These are phyloP conservation scores for Pedionomus torquatus DNA, from an alignment of 2,113 vertebrate genomes.

Conservation along the genomic window DNA sequence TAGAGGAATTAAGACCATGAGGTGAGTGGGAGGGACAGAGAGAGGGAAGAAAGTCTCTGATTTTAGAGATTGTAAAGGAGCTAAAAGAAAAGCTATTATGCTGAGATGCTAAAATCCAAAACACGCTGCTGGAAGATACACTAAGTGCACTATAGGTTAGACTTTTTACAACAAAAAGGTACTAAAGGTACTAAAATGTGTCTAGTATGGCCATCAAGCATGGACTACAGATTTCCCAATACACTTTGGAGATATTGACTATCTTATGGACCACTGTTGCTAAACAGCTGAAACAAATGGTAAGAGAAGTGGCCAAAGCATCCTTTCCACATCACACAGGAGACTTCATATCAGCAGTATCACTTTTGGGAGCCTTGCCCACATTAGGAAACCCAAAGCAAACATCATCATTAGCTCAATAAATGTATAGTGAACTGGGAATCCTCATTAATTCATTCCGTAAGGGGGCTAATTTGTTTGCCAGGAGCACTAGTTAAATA, in stretches of 20 bases:
- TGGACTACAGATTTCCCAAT: not conserved
- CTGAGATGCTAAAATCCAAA: not conserved
- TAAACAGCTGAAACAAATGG: not conserved
- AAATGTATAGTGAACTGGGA: not conserved
- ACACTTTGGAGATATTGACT: rapidly evolving
- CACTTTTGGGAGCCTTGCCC: not conserved
- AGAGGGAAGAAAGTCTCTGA: not conserved
- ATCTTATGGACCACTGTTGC: not conserved
- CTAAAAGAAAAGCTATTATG: not conserved
- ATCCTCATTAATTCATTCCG: not conserved
- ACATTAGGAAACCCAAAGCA: not conserved
- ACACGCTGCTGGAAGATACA: not conserved
- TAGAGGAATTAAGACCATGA: not conserved
- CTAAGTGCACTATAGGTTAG: not conserved
- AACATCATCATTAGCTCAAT: not conserved
- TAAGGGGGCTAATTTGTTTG: not conserved
- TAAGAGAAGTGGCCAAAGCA: not conserved
- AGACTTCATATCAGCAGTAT: not conserved
- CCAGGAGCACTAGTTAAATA: conserved; percentile 2
- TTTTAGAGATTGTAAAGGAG: not conserved
- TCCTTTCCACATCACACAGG: not conserved
- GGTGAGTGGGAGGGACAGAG: not conserved
- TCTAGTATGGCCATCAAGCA: not conserved
- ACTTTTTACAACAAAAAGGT: not conserved
- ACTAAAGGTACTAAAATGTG: not conserved